Conservation (phyloP, 30 jellyfish, hydroid and myxozoan species). For the Turritopsis rubra region DNA sequence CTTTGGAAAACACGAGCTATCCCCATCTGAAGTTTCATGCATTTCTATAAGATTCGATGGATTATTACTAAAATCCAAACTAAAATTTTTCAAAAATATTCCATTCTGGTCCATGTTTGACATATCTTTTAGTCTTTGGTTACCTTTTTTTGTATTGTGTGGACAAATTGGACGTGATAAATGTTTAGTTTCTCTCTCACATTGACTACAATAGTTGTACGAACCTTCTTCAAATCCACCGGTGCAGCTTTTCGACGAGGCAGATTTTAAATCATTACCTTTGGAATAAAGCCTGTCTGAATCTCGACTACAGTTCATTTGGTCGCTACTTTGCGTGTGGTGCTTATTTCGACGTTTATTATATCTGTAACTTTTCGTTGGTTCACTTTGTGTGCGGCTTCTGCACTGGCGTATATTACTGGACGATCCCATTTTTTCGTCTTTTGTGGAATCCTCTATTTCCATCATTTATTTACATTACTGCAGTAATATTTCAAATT, state of each 20-base stretch:
- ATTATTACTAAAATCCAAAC: not conserved
- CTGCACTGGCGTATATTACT: slow-evolving; percentile 4
- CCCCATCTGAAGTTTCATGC: not conserved
- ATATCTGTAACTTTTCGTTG: not conserved
- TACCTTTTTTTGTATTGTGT: not conserved
- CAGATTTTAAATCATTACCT: not conserved
- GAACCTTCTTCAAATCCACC: not conserved
- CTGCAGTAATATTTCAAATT: not conserved
- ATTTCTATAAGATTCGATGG: not conserved
- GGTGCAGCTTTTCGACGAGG: not conserved
- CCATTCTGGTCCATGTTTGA: not conserved
- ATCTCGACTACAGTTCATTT: not conserved
- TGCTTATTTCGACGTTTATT: not conserved
- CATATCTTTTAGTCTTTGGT: not conserved
- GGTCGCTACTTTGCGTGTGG: not conserved
- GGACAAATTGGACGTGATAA: not conserved
- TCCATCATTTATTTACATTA: not conserved
- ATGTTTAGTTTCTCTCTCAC: not conserved
- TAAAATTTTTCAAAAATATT: not conserved
- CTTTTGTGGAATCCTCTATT: not conserved
- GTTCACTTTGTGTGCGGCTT: slow-evolving; percentile 13
- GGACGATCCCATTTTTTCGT: not conserved
- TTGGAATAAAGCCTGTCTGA: not conserved
- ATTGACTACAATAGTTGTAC: not conserved
- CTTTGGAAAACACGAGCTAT: slow-evolving; percentile 6